Percentiles rank a stretch among this genome's conserved stretches.
Conservation (phyloP, 2,113 vertebrate species). For the Chloropsis cyanopogon region DNA sequence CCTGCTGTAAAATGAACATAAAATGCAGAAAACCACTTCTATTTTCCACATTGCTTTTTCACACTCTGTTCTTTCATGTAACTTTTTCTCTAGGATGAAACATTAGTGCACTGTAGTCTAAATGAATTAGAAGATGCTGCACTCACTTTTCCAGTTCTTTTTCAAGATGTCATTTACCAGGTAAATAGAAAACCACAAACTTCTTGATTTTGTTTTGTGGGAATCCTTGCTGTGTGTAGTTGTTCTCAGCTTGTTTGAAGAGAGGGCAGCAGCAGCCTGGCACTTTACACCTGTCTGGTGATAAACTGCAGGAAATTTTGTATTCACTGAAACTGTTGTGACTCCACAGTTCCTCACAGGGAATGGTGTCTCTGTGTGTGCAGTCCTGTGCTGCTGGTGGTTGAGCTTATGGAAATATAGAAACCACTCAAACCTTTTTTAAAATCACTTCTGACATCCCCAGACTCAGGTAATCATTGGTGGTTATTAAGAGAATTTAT, state of each 20-base stretch:
- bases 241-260: background rate
- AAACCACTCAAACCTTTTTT: background rate
- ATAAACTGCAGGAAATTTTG: background rate
- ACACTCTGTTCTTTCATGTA: background rate
- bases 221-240: background rate
- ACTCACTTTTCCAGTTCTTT: slow-evolving; percentile 97
- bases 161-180: slow-evolving; percentile 99
- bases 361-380: background rate
- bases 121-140: slow-evolving; percentile 98
- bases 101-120: slow-evolving; percentile 97
- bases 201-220: background rate
- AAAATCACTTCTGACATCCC: background rate
- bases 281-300: background rate
- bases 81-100: slow-evolving; percentile 85
- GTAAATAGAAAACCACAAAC: slow-evolving; percentile 44
- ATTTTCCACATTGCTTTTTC: background rate
- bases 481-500: background rate
- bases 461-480: background rate
- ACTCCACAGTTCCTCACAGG: accelerated
- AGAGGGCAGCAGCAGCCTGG: background rate
- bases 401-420: background rate
- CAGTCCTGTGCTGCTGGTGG: background rate
- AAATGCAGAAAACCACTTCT: background rate
- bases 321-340: background rate
- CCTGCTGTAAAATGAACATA: background rate